Base-by-base conservation (phyloP, 2,797 vertebrate genomes). In the Acrocephalus scirpaceus region DNA sequence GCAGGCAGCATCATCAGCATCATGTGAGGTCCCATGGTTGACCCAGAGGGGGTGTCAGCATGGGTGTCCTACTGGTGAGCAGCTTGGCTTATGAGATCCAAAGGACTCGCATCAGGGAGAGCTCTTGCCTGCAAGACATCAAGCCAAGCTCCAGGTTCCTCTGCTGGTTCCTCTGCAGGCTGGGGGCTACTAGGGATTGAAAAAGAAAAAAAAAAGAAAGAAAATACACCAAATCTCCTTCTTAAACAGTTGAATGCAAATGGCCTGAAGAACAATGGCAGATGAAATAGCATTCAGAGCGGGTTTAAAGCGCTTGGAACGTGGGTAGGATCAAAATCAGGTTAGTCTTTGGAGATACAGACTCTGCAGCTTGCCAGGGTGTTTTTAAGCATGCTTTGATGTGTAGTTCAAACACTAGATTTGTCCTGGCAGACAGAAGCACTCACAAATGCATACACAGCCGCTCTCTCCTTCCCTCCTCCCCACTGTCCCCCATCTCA, bases 381-480 rank as follows among this genome's bases (percentile, higher is more conserved):
- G 94, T 92, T 96, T 97, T 95, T 86, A 96, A 96, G 94, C 79
- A 72, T 53, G 84, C 97, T 97, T 97, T 97, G 95, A 96, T 94
- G 95, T 96, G 90, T 89, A 91, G 91, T 97, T 97, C 95, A 97
- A 96, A 96, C 89, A 94, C 58, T 67, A 94, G 92, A 93, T 96
- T 94, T 96, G 95, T 97, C 93, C 95, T 97, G 96, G 95, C 94
- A 95, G 92, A 96, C 93, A 92, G 79, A 94, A 94, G 86, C 86
- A 90, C 93, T 96, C 83, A 90, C 66, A 87, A 93, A 92, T 92
- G 71, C 84, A 73, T 92, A 84, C 81, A 77, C 93, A 79, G 73
- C 61, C 66, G 1, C 77, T 79, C 71, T 93, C 61, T 81, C 81
- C 75, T 84, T 93, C 92, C 94, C 95, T 76, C 90, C 94, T 96